Conservation (phyloP, 2,113 vertebrate species). For the Gasterosteus nipponicus region DNA sequence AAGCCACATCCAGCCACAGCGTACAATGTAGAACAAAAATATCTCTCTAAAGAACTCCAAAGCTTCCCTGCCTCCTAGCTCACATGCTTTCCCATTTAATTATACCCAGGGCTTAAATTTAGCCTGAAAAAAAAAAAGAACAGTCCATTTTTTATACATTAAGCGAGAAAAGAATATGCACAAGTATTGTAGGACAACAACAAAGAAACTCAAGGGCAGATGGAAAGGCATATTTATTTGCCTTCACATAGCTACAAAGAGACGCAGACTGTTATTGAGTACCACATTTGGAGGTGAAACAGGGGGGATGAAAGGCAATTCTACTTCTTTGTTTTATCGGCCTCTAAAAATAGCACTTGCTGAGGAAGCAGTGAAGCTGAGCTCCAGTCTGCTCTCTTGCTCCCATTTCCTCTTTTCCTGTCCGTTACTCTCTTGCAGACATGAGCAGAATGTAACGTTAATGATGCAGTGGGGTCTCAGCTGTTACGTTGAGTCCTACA, state of each 20-base stretch:
- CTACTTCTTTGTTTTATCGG: slow-evolving; percentile 65
- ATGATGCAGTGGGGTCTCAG: not conserved
- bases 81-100: slow-evolving; percentile 36
- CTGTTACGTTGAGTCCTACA: not conserved
- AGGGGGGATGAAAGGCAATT: slow-evolving; percentile 61
- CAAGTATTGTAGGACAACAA: slow-evolving; percentile 29
- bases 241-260: slow-evolving; percentile 56
- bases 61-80: slow-evolving; percentile 7
- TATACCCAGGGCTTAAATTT: slow-evolving; percentile 23
- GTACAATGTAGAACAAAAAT: not conserved
- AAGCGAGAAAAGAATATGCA: slow-evolving; percentile 12
- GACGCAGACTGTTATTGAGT: slow-evolving; percentile 43
- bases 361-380: slow-evolving; percentile 64
- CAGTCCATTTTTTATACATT: slow-evolving; percentile 12
- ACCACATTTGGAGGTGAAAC: slow-evolving; percentile 59
- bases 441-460: slow-evolving; percentile 9
- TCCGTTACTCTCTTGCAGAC: not conserved
- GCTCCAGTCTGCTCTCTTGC: slow-evolving; percentile 46
- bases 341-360: slow-evolving; percentile 75
- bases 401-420: slow-evolving; percentile 29
- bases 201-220: slow-evolving; percentile 24
- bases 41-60: not conserved
- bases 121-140: slow-evolving; percentile 14
- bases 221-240: slow-evolving; percentile 34
- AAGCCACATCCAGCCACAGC: not conserved